These are phyloP conservation scores for Diorhabda sublineata DNA, from an alignment of 1,140 invertebrate genomes.

Conservation along the genomic window DNA sequence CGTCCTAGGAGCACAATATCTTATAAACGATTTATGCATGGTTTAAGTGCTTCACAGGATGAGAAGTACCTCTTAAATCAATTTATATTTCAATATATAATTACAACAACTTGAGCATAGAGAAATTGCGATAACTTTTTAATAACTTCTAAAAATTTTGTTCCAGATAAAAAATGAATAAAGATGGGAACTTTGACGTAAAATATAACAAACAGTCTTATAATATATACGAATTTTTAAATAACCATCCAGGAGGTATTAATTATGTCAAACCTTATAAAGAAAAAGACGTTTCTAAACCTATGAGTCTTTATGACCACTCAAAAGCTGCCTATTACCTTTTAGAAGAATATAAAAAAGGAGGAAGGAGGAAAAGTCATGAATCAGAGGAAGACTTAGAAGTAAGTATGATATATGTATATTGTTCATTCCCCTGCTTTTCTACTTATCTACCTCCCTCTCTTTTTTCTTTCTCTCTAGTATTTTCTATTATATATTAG, in stretches of 20 bases:
- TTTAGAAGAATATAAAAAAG: slow-evolving; percentile 54
- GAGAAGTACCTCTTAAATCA: too few species aligned
- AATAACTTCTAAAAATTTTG: neutral
- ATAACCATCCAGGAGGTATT: slow-evolving; percentile 60
- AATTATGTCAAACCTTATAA: slow-evolving; percentile 53
- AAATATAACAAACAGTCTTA: slow-evolving; percentile 52
- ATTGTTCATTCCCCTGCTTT: neutral
- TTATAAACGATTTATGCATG: too few species aligned
- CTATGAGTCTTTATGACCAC: slow-evolving; percentile 54
- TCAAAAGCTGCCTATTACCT: slow-evolving; percentile 60
- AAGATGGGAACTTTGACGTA: slow-evolving; percentile 41
- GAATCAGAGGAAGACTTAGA: slow-evolving; percentile 48
- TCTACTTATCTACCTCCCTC: too few species aligned
- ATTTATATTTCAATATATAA: neutral
- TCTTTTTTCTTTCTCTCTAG: too few species aligned
- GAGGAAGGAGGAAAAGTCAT: slow-evolving; percentile 34
- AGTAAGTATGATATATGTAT: slow-evolving; percentile 40
- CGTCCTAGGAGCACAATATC: too few species aligned
- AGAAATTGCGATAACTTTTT: neutral
- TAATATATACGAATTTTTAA: slow-evolving; percentile 55
- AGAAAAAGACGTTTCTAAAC: slow-evolving; percentile 51
- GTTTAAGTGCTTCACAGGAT: too few species aligned
- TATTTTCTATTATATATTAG: too few species aligned
- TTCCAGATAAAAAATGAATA: slow-evolving; percentile 31
- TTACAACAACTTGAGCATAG: too few species aligned